Percentiles rank a stretch among this genome's conserved stretches.
Evolutionary conservation across 2,888 invertebrate genomes (phyloP).

Genomic region (Spialia ferax): DNA sequence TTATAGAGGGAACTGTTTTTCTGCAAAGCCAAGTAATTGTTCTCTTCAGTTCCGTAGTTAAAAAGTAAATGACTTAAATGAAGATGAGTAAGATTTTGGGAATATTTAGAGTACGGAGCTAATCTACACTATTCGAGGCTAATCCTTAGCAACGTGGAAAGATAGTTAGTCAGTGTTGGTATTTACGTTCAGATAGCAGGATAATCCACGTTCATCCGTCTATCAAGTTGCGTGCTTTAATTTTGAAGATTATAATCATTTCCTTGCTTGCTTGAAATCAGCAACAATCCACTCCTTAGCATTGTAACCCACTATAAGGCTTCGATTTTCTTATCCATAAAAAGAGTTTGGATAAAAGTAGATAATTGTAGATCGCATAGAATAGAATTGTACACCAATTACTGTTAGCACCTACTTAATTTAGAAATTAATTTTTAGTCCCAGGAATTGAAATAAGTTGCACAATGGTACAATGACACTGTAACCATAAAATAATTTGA

Average conservation of each 20-base stretch:
- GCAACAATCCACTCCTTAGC: background rate
- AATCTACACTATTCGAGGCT: too few species aligned
- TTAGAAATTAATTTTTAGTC: too few species aligned
- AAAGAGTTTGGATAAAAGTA: too few species aligned
- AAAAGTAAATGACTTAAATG: conserved; percentile 40
- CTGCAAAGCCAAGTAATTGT: conserved; percentile 46
- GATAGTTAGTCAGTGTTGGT: background rate
- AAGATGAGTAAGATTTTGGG: conserved; percentile 3
- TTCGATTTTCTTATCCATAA: too few species aligned
- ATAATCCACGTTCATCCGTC: background rate
- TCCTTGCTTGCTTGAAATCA: conserved; percentile 5
- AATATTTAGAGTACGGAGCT: conserved; percentile 6
- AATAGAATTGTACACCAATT: too few species aligned
- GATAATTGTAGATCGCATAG: too few species aligned
- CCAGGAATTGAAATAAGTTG: too few species aligned
- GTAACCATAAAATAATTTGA: too few species aligned
- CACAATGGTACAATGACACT: too few species aligned
- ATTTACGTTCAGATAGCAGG: background rate
- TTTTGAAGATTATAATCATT: background rate
- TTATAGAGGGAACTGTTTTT: conserved; percentile 61
- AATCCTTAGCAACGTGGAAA: background rate
- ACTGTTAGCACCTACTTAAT: too few species aligned
- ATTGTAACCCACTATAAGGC: too few species aligned
- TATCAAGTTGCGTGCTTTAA: background rate
- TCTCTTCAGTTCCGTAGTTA: conserved; percentile 46